Percentiles rank a stretch among this genome's conserved stretches.
phyloP scores from a whole-genome alignment of 2,113 vertebrate genomes.

The Hemibagrus wyckioides region DNA sequence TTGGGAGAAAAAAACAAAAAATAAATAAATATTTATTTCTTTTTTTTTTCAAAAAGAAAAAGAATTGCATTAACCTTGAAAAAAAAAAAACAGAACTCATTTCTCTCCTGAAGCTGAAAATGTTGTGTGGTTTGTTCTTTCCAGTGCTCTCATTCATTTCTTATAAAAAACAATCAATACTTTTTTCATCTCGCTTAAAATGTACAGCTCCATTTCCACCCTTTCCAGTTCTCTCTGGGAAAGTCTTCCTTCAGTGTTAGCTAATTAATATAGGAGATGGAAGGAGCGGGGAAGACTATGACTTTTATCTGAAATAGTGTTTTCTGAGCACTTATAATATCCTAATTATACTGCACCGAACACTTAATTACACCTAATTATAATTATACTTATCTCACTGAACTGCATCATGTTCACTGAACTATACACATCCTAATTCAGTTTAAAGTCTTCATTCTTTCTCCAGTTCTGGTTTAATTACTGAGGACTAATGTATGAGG shows the following conservation, averaged over 20 bases:
- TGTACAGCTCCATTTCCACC: neutral
- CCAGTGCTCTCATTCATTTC: neutral
- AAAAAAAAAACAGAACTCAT: neutral
- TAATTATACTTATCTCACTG: neutral
- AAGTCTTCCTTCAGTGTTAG: neutral
- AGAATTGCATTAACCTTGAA: neutral
- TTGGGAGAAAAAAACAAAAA: neutral
- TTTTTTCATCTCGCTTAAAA: neutral
- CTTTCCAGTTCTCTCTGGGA: neutral
- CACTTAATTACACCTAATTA: neutral
- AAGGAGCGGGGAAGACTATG: neutral
- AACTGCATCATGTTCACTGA: neutral
- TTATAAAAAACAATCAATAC: neutral
- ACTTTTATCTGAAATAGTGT: neutral
- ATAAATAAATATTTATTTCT: no score
- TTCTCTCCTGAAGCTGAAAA: constrained; percentile 7
- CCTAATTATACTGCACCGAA: neutral
- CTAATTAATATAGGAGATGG: neutral
- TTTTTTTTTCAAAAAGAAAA: neutral
- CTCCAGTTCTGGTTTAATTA: neutral
- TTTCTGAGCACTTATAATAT: neutral
- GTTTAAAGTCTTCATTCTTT: neutral
- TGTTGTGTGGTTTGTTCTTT: neutral
- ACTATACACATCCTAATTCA: neutral
- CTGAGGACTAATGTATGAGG: neutral